Evolutionary conservation across 2,113 vertebrate genomes (phyloP), one percentile per base, ranked within the genome.

Genomic region (Bubo bubo): DNA sequence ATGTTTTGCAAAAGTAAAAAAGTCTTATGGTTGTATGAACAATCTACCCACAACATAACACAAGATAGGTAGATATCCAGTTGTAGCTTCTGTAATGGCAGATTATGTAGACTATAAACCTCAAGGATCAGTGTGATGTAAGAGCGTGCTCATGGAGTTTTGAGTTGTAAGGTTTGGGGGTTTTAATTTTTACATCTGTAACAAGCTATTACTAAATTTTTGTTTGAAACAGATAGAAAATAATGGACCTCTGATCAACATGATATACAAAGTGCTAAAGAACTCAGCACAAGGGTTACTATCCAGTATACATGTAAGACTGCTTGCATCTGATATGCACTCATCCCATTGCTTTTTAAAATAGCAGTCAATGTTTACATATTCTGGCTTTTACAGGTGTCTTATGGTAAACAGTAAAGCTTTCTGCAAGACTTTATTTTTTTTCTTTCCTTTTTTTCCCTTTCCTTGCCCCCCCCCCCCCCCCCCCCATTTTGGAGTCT

Each of bases 161-260:
- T 27, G 88, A 91, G 75, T 43, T 88, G 27, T 76, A 43, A 76
- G 27, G 55, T 76, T 81, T 91, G 88, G 53, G 19, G 41, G 1
- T 13, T 73, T 60, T 19, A 34, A 49, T 72, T 86, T 73, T 91
- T 58, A 41, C 32, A 5, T 90, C 52, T 86, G 2, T 97, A 96
- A 97, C 89, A 86, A 95, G 85, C 88, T 96, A 12, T 97, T 98
- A 96, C 98, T 98, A 96, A 98, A 98, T 98, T 98, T 98, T 98
- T 99, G 98, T 99, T 98, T 98, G 98, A 98, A 99, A 99, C 98
- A 99, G 99, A 99, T 99, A 98, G 99, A 99, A 98, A 99, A 98
- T 99, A 98, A 99, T 98, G 98, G 99, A 97, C 98, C 98, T 98
- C 98, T 98, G 98, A 99, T 99, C 98, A 98, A 98, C 98, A 98